A percentile compares a stretch with the other conserved stretches of the same genome.
These are phyloP conservation scores for Agrochola macilenta DNA, from an alignment of 2,888 invertebrate species.

Conservation along the genomic window DNA sequence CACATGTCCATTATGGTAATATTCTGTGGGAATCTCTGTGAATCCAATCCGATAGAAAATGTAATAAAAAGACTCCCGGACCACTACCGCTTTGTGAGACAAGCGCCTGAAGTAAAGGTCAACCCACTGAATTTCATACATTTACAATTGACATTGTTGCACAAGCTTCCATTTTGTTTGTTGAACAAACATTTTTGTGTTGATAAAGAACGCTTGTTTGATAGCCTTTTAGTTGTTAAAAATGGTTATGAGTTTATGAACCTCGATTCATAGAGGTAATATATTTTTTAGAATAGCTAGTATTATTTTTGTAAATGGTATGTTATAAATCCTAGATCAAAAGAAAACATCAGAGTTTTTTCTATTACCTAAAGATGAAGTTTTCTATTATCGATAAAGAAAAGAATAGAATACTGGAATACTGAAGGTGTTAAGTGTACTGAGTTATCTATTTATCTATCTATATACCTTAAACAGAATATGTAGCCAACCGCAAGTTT, in stretches of 20 bases:
- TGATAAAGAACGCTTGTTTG: too few species aligned
- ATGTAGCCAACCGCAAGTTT: background rate
- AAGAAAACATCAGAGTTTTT: background rate
- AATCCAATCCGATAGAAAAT: slow-evolving; percentile 49
- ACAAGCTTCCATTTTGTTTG: slow-evolving; percentile 21
- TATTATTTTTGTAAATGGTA: background rate
- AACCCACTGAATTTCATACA: slow-evolving; percentile 46
- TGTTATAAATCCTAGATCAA: too few species aligned
- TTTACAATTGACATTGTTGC: slow-evolving; percentile 31
- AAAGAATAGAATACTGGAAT: background rate
- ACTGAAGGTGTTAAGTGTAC: background rate
- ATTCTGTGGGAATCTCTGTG: slow-evolving; percentile 43
- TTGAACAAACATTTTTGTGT: background rate
- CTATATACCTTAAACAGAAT: background rate
- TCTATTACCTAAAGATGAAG: background rate
- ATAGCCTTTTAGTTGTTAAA: background rate
- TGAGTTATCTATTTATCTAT: too few species aligned
- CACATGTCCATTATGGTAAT: slow-evolving; percentile 46
- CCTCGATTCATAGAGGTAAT: too few species aligned
- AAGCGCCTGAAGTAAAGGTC: slow-evolving; percentile 36
- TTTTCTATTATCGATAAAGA: background rate
- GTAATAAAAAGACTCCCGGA: slow-evolving; percentile 41
- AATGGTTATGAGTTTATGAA: background rate
- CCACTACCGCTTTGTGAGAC: slow-evolving; percentile 28
- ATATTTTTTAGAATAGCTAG: background rate